Conservation (phyloP, 1,140 invertebrate genomes). For the Hestina assimilis region DNA sequence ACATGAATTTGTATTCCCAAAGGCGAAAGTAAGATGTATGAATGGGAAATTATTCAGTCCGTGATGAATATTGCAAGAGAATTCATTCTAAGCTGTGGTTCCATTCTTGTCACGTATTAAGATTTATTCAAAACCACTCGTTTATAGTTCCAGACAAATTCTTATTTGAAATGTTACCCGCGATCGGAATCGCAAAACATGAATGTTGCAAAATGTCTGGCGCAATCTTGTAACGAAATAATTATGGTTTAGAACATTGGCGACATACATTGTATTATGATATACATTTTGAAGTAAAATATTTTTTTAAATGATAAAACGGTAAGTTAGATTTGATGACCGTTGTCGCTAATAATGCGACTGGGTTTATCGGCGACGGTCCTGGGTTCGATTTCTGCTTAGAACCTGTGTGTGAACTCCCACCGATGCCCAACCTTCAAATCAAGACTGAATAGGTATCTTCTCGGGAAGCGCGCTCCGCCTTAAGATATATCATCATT, state of each 20-base stretch:
- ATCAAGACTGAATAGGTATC: no score
- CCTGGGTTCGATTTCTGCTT: no score
- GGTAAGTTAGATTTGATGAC: no score
- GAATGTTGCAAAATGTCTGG: constrained; percentile 2
- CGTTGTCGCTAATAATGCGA: no score
- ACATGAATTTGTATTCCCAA: no score
- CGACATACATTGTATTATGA: neutral
- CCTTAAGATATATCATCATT: no score
- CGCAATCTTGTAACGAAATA: neutral
- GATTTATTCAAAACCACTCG: constrained; percentile 10
- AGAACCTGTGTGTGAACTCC: no score
- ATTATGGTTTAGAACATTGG: neutral
- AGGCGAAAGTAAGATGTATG: neutral
- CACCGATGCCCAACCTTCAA: no score
- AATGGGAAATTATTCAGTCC: neutral
- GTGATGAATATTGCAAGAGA: neutral
- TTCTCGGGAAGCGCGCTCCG: no score
- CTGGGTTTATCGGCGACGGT: no score
- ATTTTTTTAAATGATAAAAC: no score
- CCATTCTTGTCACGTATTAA: constrained; percentile 9
- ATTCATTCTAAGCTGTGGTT: constrained; percentile 1
- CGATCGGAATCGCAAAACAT: constrained; percentile 7
- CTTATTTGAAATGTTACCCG: constrained; percentile 11
- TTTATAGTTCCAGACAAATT: constrained; percentile 19
- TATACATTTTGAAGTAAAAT: no score